These are phyloP conservation scores for Phoxinus phoxinus DNA, from an alignment of 2,113 vertebrate species.

Conservation along the genomic window DNA sequence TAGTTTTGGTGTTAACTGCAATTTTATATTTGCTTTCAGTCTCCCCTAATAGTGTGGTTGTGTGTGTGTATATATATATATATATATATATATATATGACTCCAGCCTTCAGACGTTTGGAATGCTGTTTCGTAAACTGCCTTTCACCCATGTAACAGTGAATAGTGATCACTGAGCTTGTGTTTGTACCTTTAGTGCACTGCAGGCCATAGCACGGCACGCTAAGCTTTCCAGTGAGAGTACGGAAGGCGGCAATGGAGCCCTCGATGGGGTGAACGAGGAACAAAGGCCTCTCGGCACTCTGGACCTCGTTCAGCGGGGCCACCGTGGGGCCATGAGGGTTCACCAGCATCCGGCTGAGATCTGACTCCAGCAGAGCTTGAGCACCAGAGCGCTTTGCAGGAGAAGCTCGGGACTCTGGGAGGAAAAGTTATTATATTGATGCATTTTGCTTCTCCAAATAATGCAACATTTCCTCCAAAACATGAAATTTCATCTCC, in stretches of 20 bases:
- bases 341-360: conserved; percentile 84
- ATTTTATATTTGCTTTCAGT: no score
- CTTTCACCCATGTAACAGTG: neutral
- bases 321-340: conserved; percentile 83
- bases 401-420: neutral
- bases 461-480: neutral
- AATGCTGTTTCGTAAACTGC: neutral
- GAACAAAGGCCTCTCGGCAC: conserved; percentile 86
- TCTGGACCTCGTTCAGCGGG: conserved; percentile 84
- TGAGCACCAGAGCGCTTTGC: conserved; percentile 53
- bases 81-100: no score
- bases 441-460: neutral
- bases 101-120: no score
- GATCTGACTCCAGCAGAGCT: conserved; percentile 74
- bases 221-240: conserved; percentile 83
- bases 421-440: neutral
- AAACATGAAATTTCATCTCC: neutral
- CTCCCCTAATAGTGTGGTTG: no score
- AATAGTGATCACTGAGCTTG: no score
- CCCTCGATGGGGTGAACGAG: conserved; percentile 95
- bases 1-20: no score
- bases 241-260: conserved; percentile 82
- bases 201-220: conserved; percentile 93
- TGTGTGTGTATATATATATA: no score
- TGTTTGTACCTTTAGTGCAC: conserved; percentile 89